Conservation (phyloP, 2,888 invertebrate genomes). For the Drosophila eohydei region DNA sequence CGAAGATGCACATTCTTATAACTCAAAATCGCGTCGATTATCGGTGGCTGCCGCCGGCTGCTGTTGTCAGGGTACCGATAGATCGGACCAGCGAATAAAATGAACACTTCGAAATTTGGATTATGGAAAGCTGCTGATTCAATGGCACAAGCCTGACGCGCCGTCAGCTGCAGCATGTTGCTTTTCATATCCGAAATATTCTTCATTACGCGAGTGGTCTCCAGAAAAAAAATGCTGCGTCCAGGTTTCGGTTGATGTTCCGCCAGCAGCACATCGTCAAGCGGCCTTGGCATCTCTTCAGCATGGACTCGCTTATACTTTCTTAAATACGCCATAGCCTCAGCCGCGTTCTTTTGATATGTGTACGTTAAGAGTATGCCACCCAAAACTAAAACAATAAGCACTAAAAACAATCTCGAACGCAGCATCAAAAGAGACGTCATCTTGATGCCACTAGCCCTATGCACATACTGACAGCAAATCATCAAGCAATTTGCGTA, state of each 20-base stretch:
- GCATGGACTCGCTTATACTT: slow-evolving; percentile 24
- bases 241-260: slow-evolving; percentile 75
- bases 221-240: slow-evolving; percentile 84
- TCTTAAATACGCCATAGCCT: slow-evolving; percentile 62
- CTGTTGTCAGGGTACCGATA: slow-evolving; percentile 53
- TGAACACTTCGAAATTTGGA: slow-evolving; percentile 77
- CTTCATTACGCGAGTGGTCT: slow-evolving; percentile 79
- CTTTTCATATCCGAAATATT: background rate
- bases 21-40: slow-evolving; percentile 70
- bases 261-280: slow-evolving; percentile 80
- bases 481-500: background rate
- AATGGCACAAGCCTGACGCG: slow-evolving; percentile 68
- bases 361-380: slow-evolving; percentile 52
- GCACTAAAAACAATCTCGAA: slow-evolving; percentile 54
- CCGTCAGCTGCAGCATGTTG: slow-evolving; percentile 64
- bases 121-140: slow-evolving; percentile 74
- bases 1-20: slow-evolving; percentile 82
- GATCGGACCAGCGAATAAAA: slow-evolving; percentile 81
- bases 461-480: background rate
- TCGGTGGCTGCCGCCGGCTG: slow-evolving; percentile 30
- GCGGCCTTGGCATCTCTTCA: slow-evolving; percentile 5
- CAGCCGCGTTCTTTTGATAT: slow-evolving; percentile 51
- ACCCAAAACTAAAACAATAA: slow-evolving; percentile 49
- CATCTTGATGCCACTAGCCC: slow-evolving; percentile 34
- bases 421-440: slow-evolving; percentile 35